Conservation (phyloP, 2,888 invertebrate genomes). For the Vandiemenella viatica region DNA sequence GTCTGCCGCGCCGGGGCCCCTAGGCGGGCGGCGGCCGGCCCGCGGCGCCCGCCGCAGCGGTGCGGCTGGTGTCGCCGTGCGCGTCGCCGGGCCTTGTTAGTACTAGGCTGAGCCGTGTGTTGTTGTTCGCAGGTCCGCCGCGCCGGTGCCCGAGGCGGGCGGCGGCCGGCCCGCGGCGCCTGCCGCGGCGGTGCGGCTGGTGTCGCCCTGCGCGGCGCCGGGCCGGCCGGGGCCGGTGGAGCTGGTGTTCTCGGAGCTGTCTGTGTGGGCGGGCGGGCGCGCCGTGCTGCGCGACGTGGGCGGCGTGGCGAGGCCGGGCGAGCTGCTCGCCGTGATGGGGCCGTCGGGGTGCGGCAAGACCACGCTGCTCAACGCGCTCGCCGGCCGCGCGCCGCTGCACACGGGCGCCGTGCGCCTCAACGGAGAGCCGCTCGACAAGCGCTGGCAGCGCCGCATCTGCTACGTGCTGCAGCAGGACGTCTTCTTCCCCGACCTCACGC, state of each 20-base stretch:
- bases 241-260: constrained; percentile 47
- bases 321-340: constrained; percentile 67
- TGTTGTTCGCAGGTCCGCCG: no score
- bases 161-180: not conserved
- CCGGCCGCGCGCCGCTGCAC: constrained; percentile 50
- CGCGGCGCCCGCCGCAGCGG: no score
- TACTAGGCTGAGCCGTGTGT: no score
- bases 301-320: constrained; percentile 58
- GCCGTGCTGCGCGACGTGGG: constrained; percentile 53
- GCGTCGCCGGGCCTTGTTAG: no score
- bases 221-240: constrained; percentile 43
- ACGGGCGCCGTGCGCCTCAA: constrained; percentile 50
- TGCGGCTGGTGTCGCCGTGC: no score
- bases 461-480: constrained; percentile 72
- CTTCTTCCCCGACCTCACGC: constrained; percentile 63
- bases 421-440: constrained; percentile 45
- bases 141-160: no score
- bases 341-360: constrained; percentile 68
- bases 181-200: constrained; percentile 22
- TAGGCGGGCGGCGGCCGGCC: no score
- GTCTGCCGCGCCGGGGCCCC: no score
- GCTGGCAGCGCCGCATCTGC: constrained; percentile 59
- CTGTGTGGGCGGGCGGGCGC: constrained; percentile 34
- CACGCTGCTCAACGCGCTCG: constrained; percentile 57
- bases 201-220: constrained; percentile 33